Percentiles rank a stretch among this genome's conserved stretches.
phyloP scores from a whole-genome alignment of 1,140 invertebrate species.

The Hesperophylax magnus region DNA sequence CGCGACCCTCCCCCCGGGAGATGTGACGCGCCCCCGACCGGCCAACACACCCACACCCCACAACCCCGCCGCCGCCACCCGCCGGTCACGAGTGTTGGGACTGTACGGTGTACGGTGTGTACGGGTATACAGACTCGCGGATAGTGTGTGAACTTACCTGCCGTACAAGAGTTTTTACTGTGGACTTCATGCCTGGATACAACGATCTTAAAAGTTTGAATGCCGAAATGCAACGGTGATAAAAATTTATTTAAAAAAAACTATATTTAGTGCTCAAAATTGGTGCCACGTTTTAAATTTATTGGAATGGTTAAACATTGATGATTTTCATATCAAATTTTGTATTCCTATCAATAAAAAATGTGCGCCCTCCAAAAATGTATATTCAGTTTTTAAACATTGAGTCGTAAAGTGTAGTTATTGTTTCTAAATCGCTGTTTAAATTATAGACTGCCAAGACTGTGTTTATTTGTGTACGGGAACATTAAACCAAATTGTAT shows the following conservation, averaged over 20 bases:
- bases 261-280: too few species aligned
- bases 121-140: not conserved
- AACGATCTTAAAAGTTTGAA: constrained; percentile 19
- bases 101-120: constrained; percentile 2
- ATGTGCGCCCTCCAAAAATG: too few species aligned
- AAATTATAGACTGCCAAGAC: too few species aligned
- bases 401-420: too few species aligned
- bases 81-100: constrained; percentile 10
- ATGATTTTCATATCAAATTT: too few species aligned
- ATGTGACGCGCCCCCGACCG: constrained; percentile 29
- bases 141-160: not conserved
- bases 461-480: too few species aligned
- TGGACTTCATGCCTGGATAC: constrained; percentile 23
- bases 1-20: constrained; percentile 24
- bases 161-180: not conserved
- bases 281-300: too few species aligned
- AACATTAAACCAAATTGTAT: too few species aligned
- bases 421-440: too few species aligned
- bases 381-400: too few species aligned
- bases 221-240: constrained; percentile 4
- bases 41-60: not conserved
- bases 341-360: too few species aligned
- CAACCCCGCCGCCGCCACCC: not conserved
- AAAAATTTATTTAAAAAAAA: too few species aligned
- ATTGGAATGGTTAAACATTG: not conserved